These are phyloP conservation scores for Teleogryllus oceanicus DNA, from an alignment of 2,888 invertebrate species.

Conservation along the genomic window DNA sequence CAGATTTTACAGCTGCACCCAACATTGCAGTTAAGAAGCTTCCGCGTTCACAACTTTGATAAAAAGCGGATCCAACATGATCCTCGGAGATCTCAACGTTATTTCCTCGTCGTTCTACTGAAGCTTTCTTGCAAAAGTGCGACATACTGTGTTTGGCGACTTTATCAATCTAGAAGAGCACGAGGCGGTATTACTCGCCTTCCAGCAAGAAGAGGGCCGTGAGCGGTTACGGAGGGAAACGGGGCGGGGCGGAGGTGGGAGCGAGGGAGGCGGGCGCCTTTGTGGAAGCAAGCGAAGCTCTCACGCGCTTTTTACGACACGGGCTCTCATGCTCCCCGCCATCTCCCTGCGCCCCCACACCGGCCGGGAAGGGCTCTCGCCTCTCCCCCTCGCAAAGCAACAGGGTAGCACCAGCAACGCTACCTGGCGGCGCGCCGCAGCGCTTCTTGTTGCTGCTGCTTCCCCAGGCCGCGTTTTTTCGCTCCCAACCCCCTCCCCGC, in stretches of 20 bases:
- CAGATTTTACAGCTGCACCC: too few species aligned
- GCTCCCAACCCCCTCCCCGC: too few species aligned
- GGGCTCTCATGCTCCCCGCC: background rate
- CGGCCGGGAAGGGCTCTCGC: too few species aligned
- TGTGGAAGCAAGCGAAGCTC: background rate
- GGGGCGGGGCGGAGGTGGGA: background rate
- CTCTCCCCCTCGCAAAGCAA: too few species aligned
- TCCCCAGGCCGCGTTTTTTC: too few species aligned
- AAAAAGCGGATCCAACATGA: too few species aligned
- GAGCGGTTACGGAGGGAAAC: background rate
- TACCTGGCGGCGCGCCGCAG: too few species aligned
- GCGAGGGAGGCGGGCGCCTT: background rate
- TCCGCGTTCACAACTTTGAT: too few species aligned
- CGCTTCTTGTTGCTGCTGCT: too few species aligned
- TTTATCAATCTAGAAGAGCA: constrained; percentile 1
- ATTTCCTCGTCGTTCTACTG: background rate
- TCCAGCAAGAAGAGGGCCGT: background rate
- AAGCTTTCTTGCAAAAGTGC: background rate
- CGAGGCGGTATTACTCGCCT: background rate
- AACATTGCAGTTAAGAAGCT: too few species aligned
- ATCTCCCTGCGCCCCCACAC: background rate
- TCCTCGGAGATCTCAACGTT: background rate
- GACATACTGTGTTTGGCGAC: background rate
- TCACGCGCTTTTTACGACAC: background rate
- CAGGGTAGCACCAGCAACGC: too few species aligned